Conservation (phyloP, 2,888 invertebrate genomes). For the Volucella bombylans region DNA sequence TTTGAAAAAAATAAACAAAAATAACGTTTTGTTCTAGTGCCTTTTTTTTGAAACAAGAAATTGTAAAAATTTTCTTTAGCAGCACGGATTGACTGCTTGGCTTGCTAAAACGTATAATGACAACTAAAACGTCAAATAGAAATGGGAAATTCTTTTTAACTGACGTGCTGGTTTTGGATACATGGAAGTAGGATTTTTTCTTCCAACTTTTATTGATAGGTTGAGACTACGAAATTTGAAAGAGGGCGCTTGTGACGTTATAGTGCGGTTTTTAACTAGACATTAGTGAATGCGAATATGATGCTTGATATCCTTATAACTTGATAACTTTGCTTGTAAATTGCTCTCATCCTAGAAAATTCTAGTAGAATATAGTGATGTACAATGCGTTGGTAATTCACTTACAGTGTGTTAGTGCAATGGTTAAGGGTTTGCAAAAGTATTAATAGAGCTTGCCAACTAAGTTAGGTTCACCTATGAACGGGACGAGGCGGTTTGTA, state of each 20-base stretch:
- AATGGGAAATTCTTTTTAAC: background rate
- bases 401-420: too few relatives aligned
- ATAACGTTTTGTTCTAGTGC: background rate
- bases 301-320: too few relatives aligned
- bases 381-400: too few relatives aligned
- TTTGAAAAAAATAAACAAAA: background rate
- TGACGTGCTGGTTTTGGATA: conserved; percentile 51
- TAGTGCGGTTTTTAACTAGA: too few relatives aligned
- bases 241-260: background rate
- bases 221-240: background rate
- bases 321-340: too few relatives aligned
- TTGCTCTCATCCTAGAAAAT: too few relatives aligned
- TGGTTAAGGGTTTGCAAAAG: too few relatives aligned
- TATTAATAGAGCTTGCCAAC: too few relatives aligned
- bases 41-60: conserved; percentile 7
- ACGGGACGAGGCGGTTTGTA: too few relatives aligned
- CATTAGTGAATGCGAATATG: too few relatives aligned
- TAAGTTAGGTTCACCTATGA: too few relatives aligned
- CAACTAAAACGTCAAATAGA: conserved; percentile 44
- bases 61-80: conserved; percentile 15
- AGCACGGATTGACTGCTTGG: conserved; percentile 6
- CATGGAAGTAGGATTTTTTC: conserved; percentile 41
- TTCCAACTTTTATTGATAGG: background rate
- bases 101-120: conserved; percentile 30
- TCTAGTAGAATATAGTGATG: too few relatives aligned